Base-by-base conservation (phyloP, 2,113 vertebrate genomes). In the Oreotrochilus melanogaster region DNA sequence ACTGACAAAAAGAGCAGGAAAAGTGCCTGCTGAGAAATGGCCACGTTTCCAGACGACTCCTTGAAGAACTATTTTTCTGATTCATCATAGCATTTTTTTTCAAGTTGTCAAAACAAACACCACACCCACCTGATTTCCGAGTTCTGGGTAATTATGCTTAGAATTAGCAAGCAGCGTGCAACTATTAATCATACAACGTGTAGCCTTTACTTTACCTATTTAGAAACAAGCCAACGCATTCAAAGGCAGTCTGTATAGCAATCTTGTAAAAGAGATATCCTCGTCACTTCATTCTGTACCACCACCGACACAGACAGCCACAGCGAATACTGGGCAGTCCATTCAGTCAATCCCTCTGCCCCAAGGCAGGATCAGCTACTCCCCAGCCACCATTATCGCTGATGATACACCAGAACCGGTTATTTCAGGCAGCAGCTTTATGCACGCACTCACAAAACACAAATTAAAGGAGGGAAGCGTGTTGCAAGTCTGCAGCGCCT, bases 111-210 rank as follows among this genome's bases (percentile, higher is more conserved):
- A 97, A 97, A 97, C 93, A 97, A 98, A 97, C 86, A 95, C 94
- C 97, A 97, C 97, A 95, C 97, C 97, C 97, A 94, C 95, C 86
- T 42, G n/a, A 93, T 92, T 96, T 96, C 95, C 88, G 87, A 92
- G 95, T 81, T 96, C 93, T 82, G 62, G 78, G 88, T 81, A 94
- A 86, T 95, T 93, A 93, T 47, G 61, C 39, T 48, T 56, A 39
- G 88, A 86, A 89, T 89, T 87, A 95, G 70, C 91, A 64, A 80
- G 80, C 47, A 62, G 62, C 5, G 9, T 15, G 50, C 80, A 92
- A 69, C 86, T 60, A 90, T 81, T 94, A 96, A 95, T 96, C 96
- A 96, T 6, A 56, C 13, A 14, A 33, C 3, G 35, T 31, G 88
- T 45, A 92, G 91, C 90, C 82, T 79, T 51, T 14, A 67, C 67